A percentile compares a stretch with the other conserved stretches of the same genome.
Conservation (phyloP, 2,113 vertebrate species). For the Alethe castanea region DNA sequence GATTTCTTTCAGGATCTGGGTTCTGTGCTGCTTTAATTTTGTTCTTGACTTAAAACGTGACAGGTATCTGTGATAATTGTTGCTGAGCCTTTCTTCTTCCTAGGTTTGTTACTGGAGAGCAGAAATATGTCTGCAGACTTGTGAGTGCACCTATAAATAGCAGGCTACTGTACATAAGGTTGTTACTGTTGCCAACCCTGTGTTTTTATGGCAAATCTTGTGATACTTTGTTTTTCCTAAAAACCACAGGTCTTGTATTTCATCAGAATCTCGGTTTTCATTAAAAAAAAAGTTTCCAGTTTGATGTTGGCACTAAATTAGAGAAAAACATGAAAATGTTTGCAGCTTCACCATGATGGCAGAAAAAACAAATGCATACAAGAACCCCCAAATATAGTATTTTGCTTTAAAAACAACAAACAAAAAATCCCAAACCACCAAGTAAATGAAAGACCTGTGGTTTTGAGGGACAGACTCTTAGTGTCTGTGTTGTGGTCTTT, state of each 20-base stretch:
- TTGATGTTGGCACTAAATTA: slow-evolving; percentile 43
- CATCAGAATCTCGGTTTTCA: slow-evolving; percentile 34
- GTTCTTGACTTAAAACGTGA: not conserved
- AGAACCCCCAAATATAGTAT: slow-evolving; percentile 33
- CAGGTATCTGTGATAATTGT: not conserved
- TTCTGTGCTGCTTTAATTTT: not conserved
- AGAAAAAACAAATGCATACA: slow-evolving; percentile 7
- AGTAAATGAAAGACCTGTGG: slow-evolving; percentile 56
- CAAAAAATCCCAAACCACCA: slow-evolving; percentile 34
- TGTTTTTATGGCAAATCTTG: slow-evolving; percentile 45
- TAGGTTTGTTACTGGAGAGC: slow-evolving; percentile 34
- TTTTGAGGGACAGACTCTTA: slow-evolving; percentile 45
- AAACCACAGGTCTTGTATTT: slow-evolving; percentile 54
- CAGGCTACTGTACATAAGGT: not conserved
- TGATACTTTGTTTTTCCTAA: slow-evolving; percentile 57
- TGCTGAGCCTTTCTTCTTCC: not conserved
- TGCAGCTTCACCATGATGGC: slow-evolving; percentile 29
- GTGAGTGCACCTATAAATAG: slow-evolving; percentile 25
- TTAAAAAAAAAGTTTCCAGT: not conserved
- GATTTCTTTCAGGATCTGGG: not conserved
- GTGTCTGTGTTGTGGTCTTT: slow-evolving; percentile 53
- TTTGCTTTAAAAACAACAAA: slow-evolving; percentile 55
- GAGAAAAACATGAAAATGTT: slow-evolving; percentile 47
- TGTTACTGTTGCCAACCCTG: not conserved
- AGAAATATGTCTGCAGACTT: slow-evolving; percentile 8